These are phyloP conservation scores for Alviniconcha marisindica DNA, from an alignment of 1,140 invertebrate species.

Conservation along the genomic window DNA sequence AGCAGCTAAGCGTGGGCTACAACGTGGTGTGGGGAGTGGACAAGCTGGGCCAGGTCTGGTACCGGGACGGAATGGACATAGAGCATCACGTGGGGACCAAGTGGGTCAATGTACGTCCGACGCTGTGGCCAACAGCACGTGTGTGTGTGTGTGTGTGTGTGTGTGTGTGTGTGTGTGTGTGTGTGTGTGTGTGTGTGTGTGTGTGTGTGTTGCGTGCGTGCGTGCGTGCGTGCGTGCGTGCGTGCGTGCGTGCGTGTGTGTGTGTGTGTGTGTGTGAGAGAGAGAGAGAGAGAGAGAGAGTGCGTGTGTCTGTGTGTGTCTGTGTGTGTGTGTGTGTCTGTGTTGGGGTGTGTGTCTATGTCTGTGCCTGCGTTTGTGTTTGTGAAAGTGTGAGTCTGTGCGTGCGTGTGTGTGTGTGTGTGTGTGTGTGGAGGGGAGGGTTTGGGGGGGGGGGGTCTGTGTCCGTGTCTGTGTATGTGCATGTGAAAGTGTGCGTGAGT, in stretches of 20 bases:
- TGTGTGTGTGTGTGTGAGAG: not conserved
- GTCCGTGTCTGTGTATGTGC: too few relatives aligned
- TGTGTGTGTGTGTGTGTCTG: too few relatives aligned
- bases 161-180: conserved; percentile 1
- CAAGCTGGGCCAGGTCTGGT: not conserved
- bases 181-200: not conserved
- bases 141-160: not conserved
- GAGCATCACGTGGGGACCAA: not conserved
- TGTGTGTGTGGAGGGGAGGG: too few relatives aligned
- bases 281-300: not conserved
- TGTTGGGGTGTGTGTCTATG: too few relatives aligned
- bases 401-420: too few relatives aligned
- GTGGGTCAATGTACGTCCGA: not conserved
- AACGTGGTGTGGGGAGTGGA: conserved; percentile 6
- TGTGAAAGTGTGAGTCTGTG: too few relatives aligned
- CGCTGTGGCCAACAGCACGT: not conserved
- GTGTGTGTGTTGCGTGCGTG: not conserved
- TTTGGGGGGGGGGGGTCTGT: too few relatives aligned
- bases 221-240: not conserved
- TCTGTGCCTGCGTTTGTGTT: too few relatives aligned
- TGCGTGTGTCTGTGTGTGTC: not conserved
- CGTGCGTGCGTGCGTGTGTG: not conserved
- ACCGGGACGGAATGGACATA: not conserved
- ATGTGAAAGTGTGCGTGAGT: too few relatives aligned
- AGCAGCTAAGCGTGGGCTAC: not conserved